Evolutionary conservation across 2,888 invertebrate genomes (phyloP), one percentile per base, ranked within the genome.

Genomic region (Spilosoma lubricipeda): DNA sequence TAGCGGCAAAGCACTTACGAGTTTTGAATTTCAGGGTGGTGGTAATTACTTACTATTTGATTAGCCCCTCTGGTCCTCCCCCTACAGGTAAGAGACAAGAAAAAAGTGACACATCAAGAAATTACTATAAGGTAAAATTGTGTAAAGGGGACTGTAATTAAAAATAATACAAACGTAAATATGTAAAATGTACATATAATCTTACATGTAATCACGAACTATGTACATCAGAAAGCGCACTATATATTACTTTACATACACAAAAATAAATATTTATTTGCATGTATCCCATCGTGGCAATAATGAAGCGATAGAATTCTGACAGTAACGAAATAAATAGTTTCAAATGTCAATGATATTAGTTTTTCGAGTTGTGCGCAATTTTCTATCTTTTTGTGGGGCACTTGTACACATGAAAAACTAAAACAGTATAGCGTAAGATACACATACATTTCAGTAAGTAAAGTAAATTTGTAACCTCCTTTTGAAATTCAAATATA

Each of bases 161-260:
- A 69, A 75, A 90, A 88, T 87, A 88, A 84, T 81, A 89, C 81
- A 87, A 76, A 79, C 39, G 64, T 76, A 64, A 79, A 85, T 93
- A 92, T 95, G 94, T 93, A 95, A 95, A 95, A 95, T 95, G 90
- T 95, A 95, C 95, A 95, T 95, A 94, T 95, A 95, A 91, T 95
- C 94, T 95, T 95, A 95, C 90, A 92, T 86, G 85, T 92, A 91
- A 88, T 91, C 91, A 93, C 92, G 89, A 93, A 92, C 92, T 95
- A 95, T 95, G 88, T 95, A 95, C 95, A 95, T 89, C 88, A 87
- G 91, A 93, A 93, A 94, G 94, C 95, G 92, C 90, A 88, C 92
- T 88, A 88, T 85, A 69, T 78, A 81, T 80, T 85, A 84, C 84
- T 93, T 91, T 94, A 93, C 91, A 92, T 92, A 91, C 93, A 93